These are phyloP conservation scores for Sarcophaga bullata DNA, from an alignment of 1,140 invertebrate genomes.

Conservation along the genomic window DNA sequence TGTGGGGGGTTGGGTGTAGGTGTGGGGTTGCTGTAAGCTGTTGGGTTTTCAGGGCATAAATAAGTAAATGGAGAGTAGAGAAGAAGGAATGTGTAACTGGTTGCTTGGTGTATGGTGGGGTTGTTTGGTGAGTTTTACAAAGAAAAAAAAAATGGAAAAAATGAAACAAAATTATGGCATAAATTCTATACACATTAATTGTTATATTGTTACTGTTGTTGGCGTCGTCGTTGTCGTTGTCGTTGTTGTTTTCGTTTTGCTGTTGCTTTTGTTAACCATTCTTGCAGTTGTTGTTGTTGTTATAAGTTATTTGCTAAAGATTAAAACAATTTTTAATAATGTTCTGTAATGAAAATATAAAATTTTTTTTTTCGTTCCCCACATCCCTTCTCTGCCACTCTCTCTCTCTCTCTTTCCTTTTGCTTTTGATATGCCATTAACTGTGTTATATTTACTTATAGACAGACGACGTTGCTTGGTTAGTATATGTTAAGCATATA, in stretches of 20 bases:
- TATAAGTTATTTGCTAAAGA: constrained; percentile 39
- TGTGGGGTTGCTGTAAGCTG: too few species aligned
- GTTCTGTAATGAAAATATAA: constrained; percentile 39
- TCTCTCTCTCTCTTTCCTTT: not conserved
- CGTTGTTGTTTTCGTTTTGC: not conserved
- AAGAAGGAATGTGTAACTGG: not conserved
- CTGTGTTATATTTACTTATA: too few species aligned
- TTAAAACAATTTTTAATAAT: constrained; percentile 41
- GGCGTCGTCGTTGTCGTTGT: not conserved
- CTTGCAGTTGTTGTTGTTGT: not conserved
- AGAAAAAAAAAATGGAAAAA: not conserved
- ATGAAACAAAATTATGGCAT: not conserved
- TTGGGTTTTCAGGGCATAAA: too few species aligned
- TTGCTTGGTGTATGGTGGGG: not conserved
- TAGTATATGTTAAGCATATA: not conserved
- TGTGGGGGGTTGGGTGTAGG: not conserved
- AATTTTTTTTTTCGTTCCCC: constrained; percentile 7
- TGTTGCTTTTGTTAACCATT: not conserved
- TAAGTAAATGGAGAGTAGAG: too few species aligned
- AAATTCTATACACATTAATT: not conserved
- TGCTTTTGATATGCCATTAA: not conserved
- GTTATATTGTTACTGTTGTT: not conserved
- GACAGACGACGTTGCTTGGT: too few species aligned
- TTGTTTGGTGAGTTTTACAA: not conserved
- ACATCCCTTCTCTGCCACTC: not conserved